These are phyloP conservation scores for Podarcis siculus DNA, from an alignment of 2,797 vertebrate species.

Conservation along the genomic window DNA sequence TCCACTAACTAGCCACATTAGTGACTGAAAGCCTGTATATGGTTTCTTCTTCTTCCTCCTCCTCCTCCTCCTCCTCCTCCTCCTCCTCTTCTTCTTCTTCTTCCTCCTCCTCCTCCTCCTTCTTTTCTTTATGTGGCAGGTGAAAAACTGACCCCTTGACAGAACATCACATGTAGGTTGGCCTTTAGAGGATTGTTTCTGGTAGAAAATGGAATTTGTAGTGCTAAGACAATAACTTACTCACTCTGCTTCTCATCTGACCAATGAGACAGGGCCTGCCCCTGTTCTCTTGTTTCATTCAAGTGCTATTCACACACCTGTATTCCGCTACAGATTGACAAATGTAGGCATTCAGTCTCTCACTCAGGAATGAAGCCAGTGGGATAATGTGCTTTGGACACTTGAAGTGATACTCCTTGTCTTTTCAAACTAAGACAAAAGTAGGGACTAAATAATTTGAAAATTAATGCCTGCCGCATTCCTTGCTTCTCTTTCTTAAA, in stretches of 20 bases:
- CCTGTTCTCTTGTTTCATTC: not conserved
- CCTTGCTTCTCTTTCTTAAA: not conserved
- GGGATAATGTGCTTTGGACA: not conserved
- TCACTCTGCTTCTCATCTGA: not conserved
- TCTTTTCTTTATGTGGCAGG: not conserved
- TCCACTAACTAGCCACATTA: too few relatives aligned
- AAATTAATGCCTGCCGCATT: not conserved
- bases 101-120: accelerated
- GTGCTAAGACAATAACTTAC: not conserved
- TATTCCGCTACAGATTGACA: not conserved
- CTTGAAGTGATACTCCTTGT: not conserved
- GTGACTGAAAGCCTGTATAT: too few relatives aligned
- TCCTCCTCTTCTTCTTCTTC: accelerated
- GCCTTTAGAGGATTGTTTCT: not conserved
- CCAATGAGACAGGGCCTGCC: not conserved
- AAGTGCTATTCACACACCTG: not conserved
- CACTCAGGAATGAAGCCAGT: not conserved
- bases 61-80: too few relatives aligned
- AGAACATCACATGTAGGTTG: not conserved
- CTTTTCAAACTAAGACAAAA: conserved; percentile 25
- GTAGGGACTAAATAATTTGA: not conserved
- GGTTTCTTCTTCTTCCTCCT: too few relatives aligned
- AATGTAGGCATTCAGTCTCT: not conserved
- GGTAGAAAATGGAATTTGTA: not conserved
- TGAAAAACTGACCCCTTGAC: not conserved